Percentiles rank a stretch among this genome's conserved stretches.
Conservation (phyloP, 2,113 vertebrate species). For the Corydoras sp. region DNA sequence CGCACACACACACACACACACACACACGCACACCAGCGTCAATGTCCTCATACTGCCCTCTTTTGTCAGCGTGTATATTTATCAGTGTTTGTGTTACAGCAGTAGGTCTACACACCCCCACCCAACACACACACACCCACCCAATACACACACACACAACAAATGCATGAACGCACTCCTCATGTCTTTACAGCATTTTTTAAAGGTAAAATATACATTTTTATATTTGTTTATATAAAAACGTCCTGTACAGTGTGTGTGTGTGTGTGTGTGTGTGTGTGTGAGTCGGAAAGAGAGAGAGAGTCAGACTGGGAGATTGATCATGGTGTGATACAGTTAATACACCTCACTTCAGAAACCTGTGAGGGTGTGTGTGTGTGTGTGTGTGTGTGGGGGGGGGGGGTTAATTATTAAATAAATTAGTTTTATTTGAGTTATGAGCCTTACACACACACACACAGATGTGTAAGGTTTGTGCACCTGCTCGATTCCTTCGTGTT, state of each 20-base stretch:
- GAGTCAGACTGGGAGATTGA: too few species aligned
- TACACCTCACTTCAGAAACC: too few species aligned
- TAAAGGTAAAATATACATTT: too few species aligned
- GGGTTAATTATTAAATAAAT: not conserved
- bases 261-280: not conserved
- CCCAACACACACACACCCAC: too few species aligned
- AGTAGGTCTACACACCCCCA: too few species aligned
- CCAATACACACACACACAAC: too few species aligned
- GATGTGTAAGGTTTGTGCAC: too few species aligned
- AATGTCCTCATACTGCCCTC: constrained; percentile 69
- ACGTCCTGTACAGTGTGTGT: not conserved
- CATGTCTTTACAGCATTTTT: too few species aligned
- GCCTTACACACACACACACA: not conserved
- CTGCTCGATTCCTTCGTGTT: too few species aligned
- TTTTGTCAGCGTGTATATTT: constrained; percentile 63
- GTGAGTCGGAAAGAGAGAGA: not conserved
- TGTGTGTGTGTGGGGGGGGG: not conserved
- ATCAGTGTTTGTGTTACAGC: constrained; percentile 23
- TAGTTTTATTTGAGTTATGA: not conserved
- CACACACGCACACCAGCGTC: constrained; percentile 37
- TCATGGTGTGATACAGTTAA: too few species aligned
- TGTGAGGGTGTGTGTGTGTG: not conserved
- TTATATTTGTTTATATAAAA: too few species aligned
- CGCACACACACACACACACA: constrained; percentile 22
- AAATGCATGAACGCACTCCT: too few species aligned